phyloP scores from a whole-genome alignment of 2,888 invertebrate species.

The Charanyca ferruginea region DNA sequence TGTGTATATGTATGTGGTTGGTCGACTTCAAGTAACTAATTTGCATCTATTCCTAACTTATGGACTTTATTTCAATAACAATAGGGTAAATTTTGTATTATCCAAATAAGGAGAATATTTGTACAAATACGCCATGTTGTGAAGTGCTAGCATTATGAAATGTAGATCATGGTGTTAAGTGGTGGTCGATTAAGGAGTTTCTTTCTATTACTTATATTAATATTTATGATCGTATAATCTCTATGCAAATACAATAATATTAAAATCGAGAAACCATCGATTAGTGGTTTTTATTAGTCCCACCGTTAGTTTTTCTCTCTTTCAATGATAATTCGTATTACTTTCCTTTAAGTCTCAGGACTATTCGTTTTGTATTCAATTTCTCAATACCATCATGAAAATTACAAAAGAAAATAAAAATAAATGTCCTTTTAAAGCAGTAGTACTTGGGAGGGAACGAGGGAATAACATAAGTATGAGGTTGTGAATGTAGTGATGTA shows the following conservation, averaged over 20 bases:
- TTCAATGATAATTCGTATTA: background rate
- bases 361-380: constrained; percentile 4
- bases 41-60: constrained; percentile 7
- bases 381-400: constrained; percentile 10
- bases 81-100: too few species aligned
- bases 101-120: too few species aligned
- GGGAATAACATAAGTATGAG: constrained; percentile 18
- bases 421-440: constrained; percentile 1
- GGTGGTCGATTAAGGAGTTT: too few species aligned
- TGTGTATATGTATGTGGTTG: background rate
- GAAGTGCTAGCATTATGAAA: too few species aligned
- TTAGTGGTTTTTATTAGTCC: too few species aligned
- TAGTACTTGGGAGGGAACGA: constrained; percentile 16
- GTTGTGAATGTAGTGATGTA: constrained; percentile 17
- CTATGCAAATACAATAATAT: background rate
- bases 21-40: background rate
- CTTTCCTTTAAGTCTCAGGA: background rate
- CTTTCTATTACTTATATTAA: too few species aligned
- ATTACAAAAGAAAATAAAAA: constrained; percentile 34
- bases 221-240: too few species aligned
- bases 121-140: too few species aligned
- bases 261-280: too few species aligned
- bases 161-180: too few species aligned
- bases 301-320: too few species aligned
- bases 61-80: too few species aligned